These are phyloP conservation scores for Bubalus kerabau DNA, from an alignment of 2,113 vertebrate genomes.

Conservation along the genomic window DNA sequence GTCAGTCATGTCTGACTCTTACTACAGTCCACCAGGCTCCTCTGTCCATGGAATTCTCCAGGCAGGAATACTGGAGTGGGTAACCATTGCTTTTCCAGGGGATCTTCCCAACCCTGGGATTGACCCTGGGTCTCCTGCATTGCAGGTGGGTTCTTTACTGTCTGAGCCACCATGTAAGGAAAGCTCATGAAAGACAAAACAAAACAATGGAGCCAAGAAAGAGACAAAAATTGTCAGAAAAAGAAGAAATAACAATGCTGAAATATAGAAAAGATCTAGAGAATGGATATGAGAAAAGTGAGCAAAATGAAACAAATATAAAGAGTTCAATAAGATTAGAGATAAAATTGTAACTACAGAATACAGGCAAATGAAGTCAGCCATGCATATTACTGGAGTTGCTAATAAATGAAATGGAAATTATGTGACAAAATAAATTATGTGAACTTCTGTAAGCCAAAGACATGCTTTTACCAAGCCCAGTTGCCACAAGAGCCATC, in stretches of 20 bases:
- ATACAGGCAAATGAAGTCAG: background rate
- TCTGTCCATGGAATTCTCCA: background rate
- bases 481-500: background rate
- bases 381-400: background rate
- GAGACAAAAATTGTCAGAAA: background rate
- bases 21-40: background rate
- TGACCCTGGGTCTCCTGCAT: background rate
- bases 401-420: background rate
- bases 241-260: background rate
- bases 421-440: background rate
- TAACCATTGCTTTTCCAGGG: background rate
- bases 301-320: background rate
- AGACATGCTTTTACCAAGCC: background rate
- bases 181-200: background rate
- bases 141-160: background rate
- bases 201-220: background rate
- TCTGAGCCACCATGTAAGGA: background rate
- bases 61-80: background rate
- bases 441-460: background rate
- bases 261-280: background rate
- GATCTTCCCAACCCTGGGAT: background rate
- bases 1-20: background rate
- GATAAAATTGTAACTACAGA: background rate
- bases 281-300: background rate
- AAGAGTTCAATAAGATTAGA: background rate